Evolutionary conservation across 1,140 invertebrate genomes (phyloP), one percentile per base, ranked within the genome.

Genomic region (Formica exsecta): DNA sequence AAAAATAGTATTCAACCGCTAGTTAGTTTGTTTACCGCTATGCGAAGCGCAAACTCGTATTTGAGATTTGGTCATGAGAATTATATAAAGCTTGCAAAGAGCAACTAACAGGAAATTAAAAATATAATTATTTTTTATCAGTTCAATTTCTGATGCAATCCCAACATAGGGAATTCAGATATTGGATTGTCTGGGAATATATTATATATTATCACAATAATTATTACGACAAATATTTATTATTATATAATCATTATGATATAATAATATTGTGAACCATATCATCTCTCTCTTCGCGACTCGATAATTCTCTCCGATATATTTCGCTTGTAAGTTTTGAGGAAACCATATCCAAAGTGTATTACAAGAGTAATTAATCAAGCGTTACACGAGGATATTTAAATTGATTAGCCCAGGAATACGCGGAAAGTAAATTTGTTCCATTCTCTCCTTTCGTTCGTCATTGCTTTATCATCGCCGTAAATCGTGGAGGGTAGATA

Each of bases 401-500:
- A 76, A 76, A 76, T 76, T 76, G 74, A 64, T 76, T 76, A 76
- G 74, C 74, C 22, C 22, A 32, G 38, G 25, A 44, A 76, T 76
- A 62, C 59, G 74, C 74, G 59, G 41, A 38, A 44, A 29, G 38
- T 64, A 76, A 76, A 64, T 76, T 38, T 59, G 57, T 76, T 32
- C 74, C 71, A 74, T 59, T 74, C 71, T 74, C 59, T 74, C 59
- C 71, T 32, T 59, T 76, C 48, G 48, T 41, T 76, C 74, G 59
- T 76, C 74, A 76, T 41, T 62, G 38, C 74, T 76, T 76, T 76
- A 76, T 76, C 74, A 59, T 76, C 74, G 74, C 54, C 70, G 74
- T 88, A 88, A 88, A 88, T 88, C 85, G 38, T 79, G 19, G 25
- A 2, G 44, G 9, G 51, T 83, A 76, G 70, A 66, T 66, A 80